phyloP scores from a whole-genome alignment of 2,113 vertebrate genomes.

The Martes martes region DNA sequence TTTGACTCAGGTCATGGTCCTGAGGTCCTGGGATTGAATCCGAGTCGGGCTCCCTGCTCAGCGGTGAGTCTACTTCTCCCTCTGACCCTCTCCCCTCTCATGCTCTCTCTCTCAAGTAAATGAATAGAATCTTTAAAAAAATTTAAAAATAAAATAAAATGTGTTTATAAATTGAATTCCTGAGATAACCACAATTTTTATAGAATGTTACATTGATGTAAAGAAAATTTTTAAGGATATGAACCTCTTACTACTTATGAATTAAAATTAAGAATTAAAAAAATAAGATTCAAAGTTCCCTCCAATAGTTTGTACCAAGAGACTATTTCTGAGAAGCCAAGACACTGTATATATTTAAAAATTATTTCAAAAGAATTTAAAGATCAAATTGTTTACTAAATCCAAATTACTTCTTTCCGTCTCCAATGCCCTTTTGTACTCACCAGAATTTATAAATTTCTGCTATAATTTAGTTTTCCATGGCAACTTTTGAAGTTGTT shows the following conservation, averaged over 20 bases:
- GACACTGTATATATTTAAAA: neutral
- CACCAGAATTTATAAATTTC: slow-evolving; percentile 19
- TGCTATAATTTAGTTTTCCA: slow-evolving; percentile 37
- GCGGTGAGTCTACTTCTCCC: no score
- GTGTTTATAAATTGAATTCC: slow-evolving; percentile 1
- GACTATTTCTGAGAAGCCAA: neutral
- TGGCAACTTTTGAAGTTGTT: slow-evolving; percentile 41
- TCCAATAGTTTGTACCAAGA: neutral
- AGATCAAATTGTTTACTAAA: slow-evolving; percentile 28
- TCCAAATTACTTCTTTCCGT: neutral
- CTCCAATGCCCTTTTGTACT: neutral
- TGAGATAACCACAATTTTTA: neutral
- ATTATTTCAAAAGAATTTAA: slow-evolving; percentile 25
- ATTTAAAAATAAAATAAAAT: neutral
- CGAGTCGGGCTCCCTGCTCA: no score
- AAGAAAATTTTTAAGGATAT: neutral
- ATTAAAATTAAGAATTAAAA: slow-evolving; percentile 19
- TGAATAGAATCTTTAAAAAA: no score
- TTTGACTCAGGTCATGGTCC: no score
- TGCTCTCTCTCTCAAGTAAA: no score
- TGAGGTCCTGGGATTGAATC: no score
- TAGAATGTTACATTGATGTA: neutral
- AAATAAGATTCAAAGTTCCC: neutral
- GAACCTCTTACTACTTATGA: neutral
- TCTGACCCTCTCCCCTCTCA: no score